Evolutionary conservation across 1,140 invertebrate species (phyloP).

Genomic region (Mactra quadrangularis): DNA sequence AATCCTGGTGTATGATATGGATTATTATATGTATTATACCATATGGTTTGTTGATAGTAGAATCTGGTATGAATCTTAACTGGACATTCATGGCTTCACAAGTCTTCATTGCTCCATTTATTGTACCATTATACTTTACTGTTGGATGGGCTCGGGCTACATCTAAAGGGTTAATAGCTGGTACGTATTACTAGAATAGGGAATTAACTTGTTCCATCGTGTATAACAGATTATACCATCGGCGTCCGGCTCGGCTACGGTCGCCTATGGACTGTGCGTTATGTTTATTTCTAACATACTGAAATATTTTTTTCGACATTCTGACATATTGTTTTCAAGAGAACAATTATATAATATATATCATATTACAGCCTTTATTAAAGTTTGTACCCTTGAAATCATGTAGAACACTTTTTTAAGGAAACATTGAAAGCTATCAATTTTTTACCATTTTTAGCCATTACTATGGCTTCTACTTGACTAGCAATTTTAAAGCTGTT

Average conservation of each 20-base stretch:
- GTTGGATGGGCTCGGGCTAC: constrained; percentile 70
- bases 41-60: constrained; percentile 64
- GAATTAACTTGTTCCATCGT: too few relatives aligned
- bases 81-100: constrained; percentile 67
- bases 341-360: not conserved
- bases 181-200: constrained; percentile 36
- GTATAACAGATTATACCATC: not conserved
- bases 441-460: too few relatives aligned
- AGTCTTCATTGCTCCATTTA: constrained; percentile 67
- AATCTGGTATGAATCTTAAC: constrained; percentile 70
- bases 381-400: too few relatives aligned
- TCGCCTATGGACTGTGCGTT: not conserved
- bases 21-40: constrained; percentile 69
- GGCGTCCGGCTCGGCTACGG: not conserved
- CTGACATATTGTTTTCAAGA: not conserved
- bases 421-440: too few relatives aligned
- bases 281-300: not conserved
- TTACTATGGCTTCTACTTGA: too few relatives aligned
- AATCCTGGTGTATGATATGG: constrained; percentile 72
- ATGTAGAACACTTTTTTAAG: too few relatives aligned
- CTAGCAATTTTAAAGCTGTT: too few relatives aligned
- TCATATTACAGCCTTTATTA: too few relatives aligned
- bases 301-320: not conserved
- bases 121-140: constrained; percentile 62
- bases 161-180: constrained; percentile 59